These are phyloP conservation scores for Dendroctonus ponderosae DNA, from an alignment of 1,140 invertebrate genomes.

Conservation along the genomic window DNA sequence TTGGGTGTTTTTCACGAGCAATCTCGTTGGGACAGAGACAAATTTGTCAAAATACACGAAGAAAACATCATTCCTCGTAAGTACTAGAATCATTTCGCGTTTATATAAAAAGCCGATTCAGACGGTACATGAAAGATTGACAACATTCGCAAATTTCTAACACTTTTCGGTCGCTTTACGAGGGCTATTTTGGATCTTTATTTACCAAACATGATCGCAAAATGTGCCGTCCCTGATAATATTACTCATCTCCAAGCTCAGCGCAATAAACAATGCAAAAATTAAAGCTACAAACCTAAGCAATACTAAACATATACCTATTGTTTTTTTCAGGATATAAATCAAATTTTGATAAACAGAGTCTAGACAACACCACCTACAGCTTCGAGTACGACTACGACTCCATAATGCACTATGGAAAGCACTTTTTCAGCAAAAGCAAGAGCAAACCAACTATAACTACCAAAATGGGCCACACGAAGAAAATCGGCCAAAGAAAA, in stretches of 20 bases:
- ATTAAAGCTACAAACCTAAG: too few species aligned
- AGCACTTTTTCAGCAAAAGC: slow-evolving; percentile 57
- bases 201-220: too few species aligned
- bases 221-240: too few species aligned
- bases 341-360: slow-evolving; percentile 63
- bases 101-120: not conserved
- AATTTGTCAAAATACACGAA: slow-evolving; percentile 58
- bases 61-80: slow-evolving; percentile 60
- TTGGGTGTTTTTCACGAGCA: slow-evolving; percentile 68
- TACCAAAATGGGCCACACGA: slow-evolving; percentile 54
- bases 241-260: too few species aligned
- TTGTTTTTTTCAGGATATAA: slow-evolving; percentile 57
- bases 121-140: too few species aligned
- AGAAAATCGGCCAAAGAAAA: slow-evolving; percentile 59
- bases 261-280: too few species aligned
- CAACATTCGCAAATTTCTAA: too few species aligned
- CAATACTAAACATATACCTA: too few species aligned
- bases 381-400: slow-evolving; percentile 70
- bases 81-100: slow-evolving; percentile 5
- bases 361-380: slow-evolving; percentile 60
- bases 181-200: too few species aligned
- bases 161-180: too few species aligned
- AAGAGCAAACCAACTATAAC: slow-evolving; percentile 62
- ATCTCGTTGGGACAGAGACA: slow-evolving; percentile 61
- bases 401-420: slow-evolving; percentile 74